These are phyloP conservation scores for Acrocephalus kingi DNA, from an alignment of 2,113 vertebrate genomes.

Conservation along the genomic window DNA sequence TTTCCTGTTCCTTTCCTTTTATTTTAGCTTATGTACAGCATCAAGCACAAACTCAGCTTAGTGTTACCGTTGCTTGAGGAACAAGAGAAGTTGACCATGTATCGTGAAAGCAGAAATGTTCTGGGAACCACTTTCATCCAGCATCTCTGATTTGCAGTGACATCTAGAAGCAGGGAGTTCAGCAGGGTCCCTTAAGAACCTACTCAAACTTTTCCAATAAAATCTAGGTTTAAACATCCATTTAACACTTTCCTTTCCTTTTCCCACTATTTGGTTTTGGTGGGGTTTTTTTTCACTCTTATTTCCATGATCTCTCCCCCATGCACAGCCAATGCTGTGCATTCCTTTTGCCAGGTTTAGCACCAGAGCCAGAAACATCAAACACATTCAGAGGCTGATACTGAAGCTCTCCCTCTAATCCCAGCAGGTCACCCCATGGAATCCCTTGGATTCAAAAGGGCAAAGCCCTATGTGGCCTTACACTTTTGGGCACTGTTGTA, in stretches of 20 bases:
- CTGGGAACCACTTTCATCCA: slow-evolving; percentile 21
- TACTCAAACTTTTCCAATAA: background rate
- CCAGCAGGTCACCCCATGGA: background rate
- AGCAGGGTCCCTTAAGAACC: background rate
- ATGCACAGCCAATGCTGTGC: background rate
- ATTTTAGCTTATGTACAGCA: background rate
- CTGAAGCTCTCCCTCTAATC: background rate
- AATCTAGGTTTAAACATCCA: background rate
- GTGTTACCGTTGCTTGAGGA: background rate
- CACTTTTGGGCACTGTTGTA: background rate
- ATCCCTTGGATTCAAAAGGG: background rate
- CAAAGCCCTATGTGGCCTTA: background rate
- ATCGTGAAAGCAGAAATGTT: slow-evolving; percentile 21
- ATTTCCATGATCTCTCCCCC: background rate
- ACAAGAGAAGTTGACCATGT: background rate
- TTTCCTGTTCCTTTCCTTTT: background rate
- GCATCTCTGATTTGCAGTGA: slow-evolving; percentile 3
- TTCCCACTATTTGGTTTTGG: background rate
- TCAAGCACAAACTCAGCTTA: background rate
- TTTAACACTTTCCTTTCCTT: background rate
- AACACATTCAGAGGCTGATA: background rate
- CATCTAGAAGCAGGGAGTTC: background rate
- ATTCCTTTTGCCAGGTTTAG: background rate
- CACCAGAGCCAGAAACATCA: background rate
- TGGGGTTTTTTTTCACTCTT: background rate